Base-by-base conservation (phyloP, 1,140 invertebrate genomes). In the Zophobas atratus region DNA sequence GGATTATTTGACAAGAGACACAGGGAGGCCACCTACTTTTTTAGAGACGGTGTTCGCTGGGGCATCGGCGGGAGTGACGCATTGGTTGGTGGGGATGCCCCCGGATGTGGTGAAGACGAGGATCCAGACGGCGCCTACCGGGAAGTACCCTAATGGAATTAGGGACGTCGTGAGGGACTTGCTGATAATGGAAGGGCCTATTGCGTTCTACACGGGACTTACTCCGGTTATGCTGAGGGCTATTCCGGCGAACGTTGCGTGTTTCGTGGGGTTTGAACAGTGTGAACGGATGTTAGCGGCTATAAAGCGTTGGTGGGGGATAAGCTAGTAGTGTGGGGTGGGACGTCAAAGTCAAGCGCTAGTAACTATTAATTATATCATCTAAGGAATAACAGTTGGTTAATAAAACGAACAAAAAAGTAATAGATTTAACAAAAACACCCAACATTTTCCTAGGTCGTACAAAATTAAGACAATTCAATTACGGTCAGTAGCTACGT, bases 81-180 rank as follows among this genome's bases (percentile, higher is more conserved):
- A 99, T 88, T 99, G 98, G 98, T 84, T 94, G 3, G 92, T 99
- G 34, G 97, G 95, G 79, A 97, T 99, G 89, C 97, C 97, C n/a
- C 93, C 96, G 56, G 98, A 99, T 90, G 97, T 99, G 39, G 88
- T 99, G 35, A 99, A 99, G 87, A 98, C 97, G 85, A 91, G 97
- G 75, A 86, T 98, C 46, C 98, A 99, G 89, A 98, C 95, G 70
- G 95, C 96, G 51, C 94, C 96, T 35, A 92, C 94, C 84, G 95
- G 94, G 3, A 94, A 89, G 67, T 97, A 96, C 86, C 93, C 93
- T 32, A 92, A 93, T 83, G 96, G 96, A 51, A 92, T 97, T 74
- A 89, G 93, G 60, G 94, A 95, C 88, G 95, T 96, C 0, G 94
- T 96, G 79, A 89, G 86, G 70, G 88, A 93, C 53, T 85, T 97